phyloP scores from a whole-genome alignment of 2,797 vertebrate genomes.

The Liparis tanakae region DNA sequence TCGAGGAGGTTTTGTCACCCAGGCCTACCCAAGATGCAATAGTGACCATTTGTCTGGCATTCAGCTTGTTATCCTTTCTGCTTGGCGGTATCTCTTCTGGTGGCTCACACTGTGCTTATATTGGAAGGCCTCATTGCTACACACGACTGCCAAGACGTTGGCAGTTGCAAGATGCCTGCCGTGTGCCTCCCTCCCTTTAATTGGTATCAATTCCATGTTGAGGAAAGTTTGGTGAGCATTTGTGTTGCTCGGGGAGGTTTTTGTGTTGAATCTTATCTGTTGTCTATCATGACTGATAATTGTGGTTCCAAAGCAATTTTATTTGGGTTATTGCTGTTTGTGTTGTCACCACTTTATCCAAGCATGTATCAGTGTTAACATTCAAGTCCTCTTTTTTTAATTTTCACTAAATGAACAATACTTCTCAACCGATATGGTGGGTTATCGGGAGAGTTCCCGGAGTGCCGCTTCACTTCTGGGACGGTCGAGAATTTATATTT shows the following conservation, averaged over 20 bases:
- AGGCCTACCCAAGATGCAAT: background rate
- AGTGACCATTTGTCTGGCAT: conserved; percentile 1
- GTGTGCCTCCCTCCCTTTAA: conserved; percentile 9
- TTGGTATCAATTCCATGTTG: background rate
- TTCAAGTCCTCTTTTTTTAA: conserved; percentile 3
- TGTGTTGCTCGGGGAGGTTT: background rate
- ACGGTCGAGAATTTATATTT: too few species aligned
- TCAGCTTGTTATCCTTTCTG: conserved; percentile 16
- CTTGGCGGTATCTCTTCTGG: conserved; percentile 18
- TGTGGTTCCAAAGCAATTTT: conserved; percentile 2
- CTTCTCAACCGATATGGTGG: background rate
- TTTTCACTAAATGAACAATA: conserved; percentile 14
- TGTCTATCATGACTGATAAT: conserved; percentile 6
- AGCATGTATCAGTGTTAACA: conserved; percentile 20
- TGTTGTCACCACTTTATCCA: conserved; percentile 11
- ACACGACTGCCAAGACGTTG: conserved; percentile 13
- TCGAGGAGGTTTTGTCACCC: background rate
- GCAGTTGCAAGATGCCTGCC: background rate
- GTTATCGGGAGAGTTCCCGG: too few species aligned
- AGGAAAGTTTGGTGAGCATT: background rate
- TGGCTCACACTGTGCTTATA: conserved; percentile 5
- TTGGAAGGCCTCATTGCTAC: conserved; percentile 1
- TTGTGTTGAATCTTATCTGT: conserved; percentile 1
- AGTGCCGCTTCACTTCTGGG: too few species aligned
- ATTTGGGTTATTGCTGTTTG: conserved; percentile 7